phyloP scores from a whole-genome alignment of 2,113 vertebrate genomes.

The Oncorhynchus kisutch region DNA sequence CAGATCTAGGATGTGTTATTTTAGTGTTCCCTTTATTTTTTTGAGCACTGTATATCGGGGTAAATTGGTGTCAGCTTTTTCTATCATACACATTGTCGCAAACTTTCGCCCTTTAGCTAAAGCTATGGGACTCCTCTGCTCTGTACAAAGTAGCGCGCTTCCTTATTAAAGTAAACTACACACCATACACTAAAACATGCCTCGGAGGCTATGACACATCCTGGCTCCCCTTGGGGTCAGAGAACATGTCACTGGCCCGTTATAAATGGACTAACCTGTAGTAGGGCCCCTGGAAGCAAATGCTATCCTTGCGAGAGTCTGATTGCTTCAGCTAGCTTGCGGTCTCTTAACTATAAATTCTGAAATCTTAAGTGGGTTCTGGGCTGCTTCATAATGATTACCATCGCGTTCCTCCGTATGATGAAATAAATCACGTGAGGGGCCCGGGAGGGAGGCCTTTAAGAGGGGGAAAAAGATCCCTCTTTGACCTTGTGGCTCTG shows the following conservation, averaged over 20 bases:
- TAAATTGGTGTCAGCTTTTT: no score
- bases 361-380: slow-evolving; percentile 39
- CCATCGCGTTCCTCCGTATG: slow-evolving; percentile 31
- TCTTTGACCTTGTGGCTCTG: slow-evolving; percentile 38
- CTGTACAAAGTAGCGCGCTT: no score
- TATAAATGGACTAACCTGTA: neutral
- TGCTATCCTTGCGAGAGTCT: slow-evolving; percentile 40
- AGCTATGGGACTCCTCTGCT: no score
- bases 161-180: neutral
- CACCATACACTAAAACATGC: slow-evolving; percentile 18
- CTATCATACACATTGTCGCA: no score
- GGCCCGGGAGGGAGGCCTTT: neutral
- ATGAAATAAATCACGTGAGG: slow-evolving; percentile 35
- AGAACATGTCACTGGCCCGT: neutral
- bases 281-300: slow-evolving; percentile 42
- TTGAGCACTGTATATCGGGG: no score
- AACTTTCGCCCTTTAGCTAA: no score
- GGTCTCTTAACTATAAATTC: slow-evolving; percentile 37
- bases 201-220: neutral
- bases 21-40: no score
- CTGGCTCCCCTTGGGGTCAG: neutral
- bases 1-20: no score
- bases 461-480: slow-evolving; percentile 3
- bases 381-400: slow-evolving; percentile 29
- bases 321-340: neutral